phyloP scores from a whole-genome alignment of 2,113 vertebrate genomes.

The Carettochelys insculpta region DNA sequence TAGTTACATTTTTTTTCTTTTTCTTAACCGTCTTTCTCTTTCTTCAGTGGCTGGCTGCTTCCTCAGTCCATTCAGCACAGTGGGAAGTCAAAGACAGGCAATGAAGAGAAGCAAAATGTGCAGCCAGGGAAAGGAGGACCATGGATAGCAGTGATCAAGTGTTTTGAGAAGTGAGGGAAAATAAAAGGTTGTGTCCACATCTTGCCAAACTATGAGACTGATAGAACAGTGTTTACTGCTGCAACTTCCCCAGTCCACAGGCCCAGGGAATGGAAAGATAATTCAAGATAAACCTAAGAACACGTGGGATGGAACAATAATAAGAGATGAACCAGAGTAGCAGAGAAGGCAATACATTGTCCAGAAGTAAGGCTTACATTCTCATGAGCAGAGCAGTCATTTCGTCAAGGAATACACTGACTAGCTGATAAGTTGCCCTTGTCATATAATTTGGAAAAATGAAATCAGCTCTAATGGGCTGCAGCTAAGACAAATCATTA shows the following conservation, averaged over 20 bases:
- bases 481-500: conserved; percentile 68
- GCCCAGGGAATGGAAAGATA: not conserved
- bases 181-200: not conserved
- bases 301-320: not conserved
- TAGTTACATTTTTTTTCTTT: not conserved
- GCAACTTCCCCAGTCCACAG: not conserved
- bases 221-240: not conserved
- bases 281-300: not conserved
- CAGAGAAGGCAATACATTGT: conserved; percentile 35
- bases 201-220: rapidly evolving
- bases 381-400: conserved; percentile 20
- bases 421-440: conserved; percentile 37
- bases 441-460: conserved; percentile 66
- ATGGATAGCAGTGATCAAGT: not conserved
- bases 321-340: conserved; percentile 28
- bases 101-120: not conserved
- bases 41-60: not conserved
- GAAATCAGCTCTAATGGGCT: conserved; percentile 67
- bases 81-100: not conserved
- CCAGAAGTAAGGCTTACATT: conserved; percentile 45
- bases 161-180: not conserved
- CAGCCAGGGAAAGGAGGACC: no score
- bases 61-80: not conserved
- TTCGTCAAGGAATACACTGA: conserved; percentile 31
- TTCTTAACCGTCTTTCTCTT: not conserved